Evolutionary conservation across 2,797 vertebrate species (phyloP).

Genomic region (Crocidura indochinensis): DNA sequence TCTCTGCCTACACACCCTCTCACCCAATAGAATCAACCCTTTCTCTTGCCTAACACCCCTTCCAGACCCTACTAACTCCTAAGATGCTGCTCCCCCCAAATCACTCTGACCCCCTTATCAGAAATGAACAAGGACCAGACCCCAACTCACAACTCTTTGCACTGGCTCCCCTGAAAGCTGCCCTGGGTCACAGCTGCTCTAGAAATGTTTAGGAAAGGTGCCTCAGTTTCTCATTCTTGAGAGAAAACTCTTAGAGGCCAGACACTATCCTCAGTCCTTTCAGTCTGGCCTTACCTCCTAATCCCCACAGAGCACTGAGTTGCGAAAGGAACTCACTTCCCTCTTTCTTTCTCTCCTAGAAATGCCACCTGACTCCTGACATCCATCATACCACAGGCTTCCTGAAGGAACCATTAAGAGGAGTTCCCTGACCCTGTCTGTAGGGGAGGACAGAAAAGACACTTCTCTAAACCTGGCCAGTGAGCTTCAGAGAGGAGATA

Average conservation of each 20-base stretch:
- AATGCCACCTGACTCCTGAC: background rate
- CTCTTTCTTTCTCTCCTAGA: background rate
- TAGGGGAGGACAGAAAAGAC: too few relatives aligned
- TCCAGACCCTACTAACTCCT: background rate
- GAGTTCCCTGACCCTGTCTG: background rate
- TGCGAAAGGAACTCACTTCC: background rate
- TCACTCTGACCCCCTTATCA: fast-evolving
- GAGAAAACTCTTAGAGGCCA: background rate
- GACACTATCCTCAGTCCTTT: background rate
- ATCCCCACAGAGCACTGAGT: background rate
- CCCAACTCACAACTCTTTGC: background rate
- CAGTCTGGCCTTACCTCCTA: background rate
- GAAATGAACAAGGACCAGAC: background rate
- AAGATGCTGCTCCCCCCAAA: too few relatives aligned
- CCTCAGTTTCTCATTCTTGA: background rate
- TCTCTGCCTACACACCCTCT: background rate
- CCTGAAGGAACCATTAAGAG: background rate
- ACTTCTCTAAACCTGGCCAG: background rate
- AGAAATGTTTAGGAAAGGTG: background rate
- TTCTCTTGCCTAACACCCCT: background rate
- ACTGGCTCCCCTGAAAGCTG: background rate
- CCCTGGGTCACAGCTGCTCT: too few relatives aligned
- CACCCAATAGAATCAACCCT: background rate
- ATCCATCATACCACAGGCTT: background rate
- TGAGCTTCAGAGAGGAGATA: background rate